phyloP scores from a whole-genome alignment of 2,888 invertebrate genomes.

The Omphaloscelis lunosa region DNA sequence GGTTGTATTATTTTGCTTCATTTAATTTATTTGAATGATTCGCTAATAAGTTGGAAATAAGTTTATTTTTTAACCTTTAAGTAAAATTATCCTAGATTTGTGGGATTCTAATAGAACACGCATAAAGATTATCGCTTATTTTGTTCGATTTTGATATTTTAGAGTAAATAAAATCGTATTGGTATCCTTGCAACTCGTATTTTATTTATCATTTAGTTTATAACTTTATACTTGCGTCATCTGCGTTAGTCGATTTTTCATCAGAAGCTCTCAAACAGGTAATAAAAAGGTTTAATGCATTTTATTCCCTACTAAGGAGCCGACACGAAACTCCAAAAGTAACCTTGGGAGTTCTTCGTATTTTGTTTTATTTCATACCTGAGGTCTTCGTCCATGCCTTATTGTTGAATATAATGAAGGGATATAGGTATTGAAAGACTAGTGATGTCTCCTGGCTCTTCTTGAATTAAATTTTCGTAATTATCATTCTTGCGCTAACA shows the following conservation, averaged over 20 bases:
- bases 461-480: neutral
- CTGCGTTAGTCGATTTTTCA: constrained; percentile 33
- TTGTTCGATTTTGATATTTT: neutral
- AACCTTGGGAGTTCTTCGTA: constrained; percentile 48
- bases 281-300: constrained; percentile 49
- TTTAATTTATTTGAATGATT: constrained; percentile 15
- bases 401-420: constrained; percentile 37
- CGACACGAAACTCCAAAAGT: constrained; percentile 31
- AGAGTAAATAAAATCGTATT: neutral
- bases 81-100: neutral
- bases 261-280: constrained; percentile 35
- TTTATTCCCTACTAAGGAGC: constrained; percentile 38
- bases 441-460: constrained; percentile 13
- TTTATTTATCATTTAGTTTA: constrained; percentile 11
- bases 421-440: constrained; percentile 26
- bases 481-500: neutral
- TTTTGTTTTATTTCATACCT: constrained; percentile 42
- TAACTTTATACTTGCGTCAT: neutral
- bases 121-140: neutral
- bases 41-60: neutral
- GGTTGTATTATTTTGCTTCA: constrained; percentile 1
- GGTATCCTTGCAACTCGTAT: neutral
- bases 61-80: constrained; percentile 7
- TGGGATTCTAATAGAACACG: neutral
- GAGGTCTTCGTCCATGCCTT: constrained; percentile 44